Conservation (phyloP, 2,113 vertebrate species). For the Nicator chloris region DNA sequence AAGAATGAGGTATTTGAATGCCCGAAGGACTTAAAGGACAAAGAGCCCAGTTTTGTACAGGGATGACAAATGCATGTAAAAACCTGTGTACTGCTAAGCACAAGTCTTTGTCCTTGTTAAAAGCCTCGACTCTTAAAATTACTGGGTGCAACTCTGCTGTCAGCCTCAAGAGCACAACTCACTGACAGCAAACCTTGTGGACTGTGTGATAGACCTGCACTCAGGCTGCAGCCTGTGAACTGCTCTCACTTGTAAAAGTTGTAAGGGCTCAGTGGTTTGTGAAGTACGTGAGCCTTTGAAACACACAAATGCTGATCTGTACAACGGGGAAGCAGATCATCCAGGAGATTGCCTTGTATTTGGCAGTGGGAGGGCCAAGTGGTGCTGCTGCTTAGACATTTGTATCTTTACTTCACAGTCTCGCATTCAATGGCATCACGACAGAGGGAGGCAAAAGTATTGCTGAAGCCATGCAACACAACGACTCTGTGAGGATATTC, state of each 20-base stretch:
- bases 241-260: background rate
- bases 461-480: slow-evolving; percentile 81
- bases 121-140: background rate
- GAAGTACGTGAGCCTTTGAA: background rate
- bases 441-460: slow-evolving; percentile 83
- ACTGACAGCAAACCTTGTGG: background rate
- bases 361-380: background rate
- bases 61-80: background rate
- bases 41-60: background rate
- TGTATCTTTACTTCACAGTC: slow-evolving; percentile 68
- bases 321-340: background rate
- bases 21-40: background rate
- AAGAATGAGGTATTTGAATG: background rate
- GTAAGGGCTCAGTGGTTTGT: background rate
- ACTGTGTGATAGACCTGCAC: background rate
- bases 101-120: background rate
- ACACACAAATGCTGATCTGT: background rate
- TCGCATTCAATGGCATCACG: slow-evolving; percentile 87
- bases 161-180: background rate
- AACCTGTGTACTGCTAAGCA: background rate
- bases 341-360: background rate
- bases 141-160: background rate
- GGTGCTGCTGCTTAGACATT: background rate
- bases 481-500: slow-evolving; percentile 82
- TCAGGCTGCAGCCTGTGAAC: background rate